Evolutionary conservation across 1,140 invertebrate species (phyloP).

Genomic region (Drosophila arizonae): DNA sequence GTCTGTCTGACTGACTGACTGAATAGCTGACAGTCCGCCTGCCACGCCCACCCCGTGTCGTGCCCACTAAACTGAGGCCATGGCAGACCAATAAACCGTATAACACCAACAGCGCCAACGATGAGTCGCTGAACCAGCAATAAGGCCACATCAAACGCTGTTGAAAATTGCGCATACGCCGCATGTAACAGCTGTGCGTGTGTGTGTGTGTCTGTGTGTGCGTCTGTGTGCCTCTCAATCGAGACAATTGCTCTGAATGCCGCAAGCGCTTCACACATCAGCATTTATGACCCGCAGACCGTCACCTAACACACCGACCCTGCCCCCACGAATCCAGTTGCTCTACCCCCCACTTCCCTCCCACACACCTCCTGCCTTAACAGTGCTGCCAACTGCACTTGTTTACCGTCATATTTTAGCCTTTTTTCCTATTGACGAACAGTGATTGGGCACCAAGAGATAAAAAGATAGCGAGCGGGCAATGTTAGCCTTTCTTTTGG

Average conservation of each 20-base stretch:
- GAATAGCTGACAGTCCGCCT: background rate
- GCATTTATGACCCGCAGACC: slow-evolving; percentile 62
- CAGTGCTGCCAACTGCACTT: slow-evolving; percentile 4
- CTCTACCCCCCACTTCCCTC: too few species aligned
- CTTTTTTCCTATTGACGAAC: background rate
- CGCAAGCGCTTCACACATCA: slow-evolving; percentile 67
- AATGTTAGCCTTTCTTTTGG: too few species aligned
- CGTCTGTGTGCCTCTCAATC: slow-evolving; percentile 55
- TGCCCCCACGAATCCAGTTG: background rate
- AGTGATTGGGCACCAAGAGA: background rate
- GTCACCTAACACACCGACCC: slow-evolving; percentile 18
- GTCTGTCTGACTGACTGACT: background rate
- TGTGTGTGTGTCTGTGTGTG: slow-evolving; percentile 21
- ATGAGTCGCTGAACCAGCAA: slow-evolving; percentile 57
- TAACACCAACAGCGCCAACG: slow-evolving; percentile 26
- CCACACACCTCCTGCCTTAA: background rate
- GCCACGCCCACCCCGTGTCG: background rate
- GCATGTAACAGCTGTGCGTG: slow-evolving; percentile 38
- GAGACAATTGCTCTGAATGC: slow-evolving; percentile 71
- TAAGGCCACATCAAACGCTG: slow-evolving; percentile 60
- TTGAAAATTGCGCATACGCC: slow-evolving; percentile 32
- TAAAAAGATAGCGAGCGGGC: background rate
- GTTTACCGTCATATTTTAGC: background rate
- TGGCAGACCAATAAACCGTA: slow-evolving; percentile 60
- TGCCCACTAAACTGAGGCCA: slow-evolving; percentile 29